These are phyloP conservation scores for Erpetoichthys calabaricus DNA, from an alignment of 2,797 vertebrate species.

Conservation along the genomic window DNA sequence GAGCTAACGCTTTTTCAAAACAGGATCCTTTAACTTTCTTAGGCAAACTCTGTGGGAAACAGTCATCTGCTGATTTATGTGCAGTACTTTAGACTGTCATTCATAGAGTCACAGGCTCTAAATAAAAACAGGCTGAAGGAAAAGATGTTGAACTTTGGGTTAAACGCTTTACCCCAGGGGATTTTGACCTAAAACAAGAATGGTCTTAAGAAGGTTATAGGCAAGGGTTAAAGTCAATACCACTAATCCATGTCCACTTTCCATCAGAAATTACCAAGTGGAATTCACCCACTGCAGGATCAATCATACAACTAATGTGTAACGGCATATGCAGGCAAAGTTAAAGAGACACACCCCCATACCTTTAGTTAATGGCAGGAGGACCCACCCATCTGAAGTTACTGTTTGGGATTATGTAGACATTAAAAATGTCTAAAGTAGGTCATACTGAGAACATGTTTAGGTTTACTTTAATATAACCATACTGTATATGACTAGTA, in stretches of 20 bases:
- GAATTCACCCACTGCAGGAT: no score
- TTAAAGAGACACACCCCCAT: no score
- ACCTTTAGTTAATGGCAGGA: no score
- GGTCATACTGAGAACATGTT: no score
- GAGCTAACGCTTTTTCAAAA: conserved; percentile 28
- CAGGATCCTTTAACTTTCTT: conserved; percentile 13
- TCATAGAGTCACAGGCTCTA: conserved; percentile 31
- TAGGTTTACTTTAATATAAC: no score
- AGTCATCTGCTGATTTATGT: conserved; percentile 11
- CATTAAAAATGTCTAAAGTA: no score
- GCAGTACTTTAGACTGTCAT: conserved; percentile 19
- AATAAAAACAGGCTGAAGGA: conserved; percentile 38
- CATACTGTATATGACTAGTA: no score
- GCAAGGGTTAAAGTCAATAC: background rate
- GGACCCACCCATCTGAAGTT: no score
- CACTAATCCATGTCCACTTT: background rate
- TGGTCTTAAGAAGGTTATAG: background rate
- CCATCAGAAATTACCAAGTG: no score
- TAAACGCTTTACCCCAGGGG: conserved; percentile 18
- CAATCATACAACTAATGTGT: no score
- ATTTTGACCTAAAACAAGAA: background rate
- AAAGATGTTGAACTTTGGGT: conserved; percentile 26
- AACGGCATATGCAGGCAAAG: no score
- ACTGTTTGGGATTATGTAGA: no score
- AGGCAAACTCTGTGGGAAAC: conserved; percentile 24